Base-by-base conservation (phyloP, 2,888 invertebrate species). In the Desoria tigrina region DNA sequence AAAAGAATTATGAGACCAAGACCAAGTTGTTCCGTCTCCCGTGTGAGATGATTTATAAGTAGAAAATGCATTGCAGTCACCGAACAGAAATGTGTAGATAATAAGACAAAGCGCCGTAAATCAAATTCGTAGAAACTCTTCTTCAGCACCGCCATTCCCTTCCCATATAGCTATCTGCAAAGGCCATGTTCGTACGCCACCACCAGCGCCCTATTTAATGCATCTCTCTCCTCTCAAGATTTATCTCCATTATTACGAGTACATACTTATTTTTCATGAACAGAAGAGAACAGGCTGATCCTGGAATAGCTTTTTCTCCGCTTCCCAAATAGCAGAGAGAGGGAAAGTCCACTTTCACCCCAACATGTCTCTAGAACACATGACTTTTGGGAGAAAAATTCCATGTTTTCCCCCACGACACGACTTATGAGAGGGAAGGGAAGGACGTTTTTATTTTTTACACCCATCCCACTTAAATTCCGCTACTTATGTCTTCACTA, bases 101-200 rank as follows among this genome's bases (percentile, higher is more conserved):
- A 73, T 73, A 71, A 73, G 73, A 71, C 69, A 72, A 69, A 66
- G 64, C 58, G 71, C 65, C 64, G 73, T 74, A 74, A 74, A 74
- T 74, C 74, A 74, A 73, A 70, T 65, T 65, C 66, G 71, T 68
- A 63, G 60, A 68, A 65, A 65, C 63, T 61, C 64, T 64, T 23
- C 42, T 32, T 32, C 45, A 45, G 45, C 24, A 51, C 51, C 51
- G 24, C 32, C 4, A n/a, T n/a, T n/a, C n/a, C n/a, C n/a, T n/a
- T n/a, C n/a, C n/a, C n/a, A n/a, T n/a, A n/a, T n/a, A n/a, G n/a
- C n/a, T n/a, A n/a, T n/a, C n/a, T n/a, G n/a, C n/a, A n/a, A n/a
- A n/a, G n/a, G n/a, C n/a, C n/a, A n/a, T n/a, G n/a, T n/a, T 32
- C 32, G 11, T 32, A 11, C 11, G 11, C 32, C 32, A 32, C 24